These are phyloP conservation scores for Muraenolepis orangiensis DNA, from an alignment of 2,797 vertebrate species.

Conservation along the genomic window DNA sequence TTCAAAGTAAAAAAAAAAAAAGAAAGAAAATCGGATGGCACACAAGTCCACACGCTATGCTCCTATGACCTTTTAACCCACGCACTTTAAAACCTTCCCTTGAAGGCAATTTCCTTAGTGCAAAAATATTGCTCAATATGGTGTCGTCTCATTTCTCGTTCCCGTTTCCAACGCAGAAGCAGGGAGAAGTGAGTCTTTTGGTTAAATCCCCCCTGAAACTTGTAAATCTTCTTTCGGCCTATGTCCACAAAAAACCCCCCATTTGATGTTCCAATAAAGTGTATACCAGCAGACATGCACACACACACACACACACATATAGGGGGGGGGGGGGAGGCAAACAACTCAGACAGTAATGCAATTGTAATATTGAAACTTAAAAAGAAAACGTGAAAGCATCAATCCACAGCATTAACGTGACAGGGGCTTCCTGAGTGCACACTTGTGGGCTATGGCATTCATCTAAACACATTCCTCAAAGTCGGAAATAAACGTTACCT, in stretches of 20 bases:
- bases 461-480: conserved; percentile 43
- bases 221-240: not conserved
- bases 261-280: not conserved
- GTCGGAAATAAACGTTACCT: conserved; percentile 45
- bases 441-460: conserved; percentile 67
- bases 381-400: not conserved
- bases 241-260: not conserved
- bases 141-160: not conserved
- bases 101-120: not conserved
- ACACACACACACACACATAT: conserved; percentile 4
- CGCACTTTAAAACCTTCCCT: not conserved
- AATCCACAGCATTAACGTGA: not conserved
- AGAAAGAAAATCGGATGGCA: not conserved
- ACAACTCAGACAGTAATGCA: not conserved
- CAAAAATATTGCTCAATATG: not conserved
- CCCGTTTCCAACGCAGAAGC: not conserved
- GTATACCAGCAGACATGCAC: not conserved
- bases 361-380: not conserved
- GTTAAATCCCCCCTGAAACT: not conserved
- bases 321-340: not conserved
- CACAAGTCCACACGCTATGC: not conserved
- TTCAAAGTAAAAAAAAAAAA: not conserved
- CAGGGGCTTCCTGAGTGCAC: conserved; percentile 60
- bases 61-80: not conserved
- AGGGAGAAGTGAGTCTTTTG: not conserved